Conservation (phyloP, 2,888 invertebrate genomes). For the Mylabris sibirica region DNA sequence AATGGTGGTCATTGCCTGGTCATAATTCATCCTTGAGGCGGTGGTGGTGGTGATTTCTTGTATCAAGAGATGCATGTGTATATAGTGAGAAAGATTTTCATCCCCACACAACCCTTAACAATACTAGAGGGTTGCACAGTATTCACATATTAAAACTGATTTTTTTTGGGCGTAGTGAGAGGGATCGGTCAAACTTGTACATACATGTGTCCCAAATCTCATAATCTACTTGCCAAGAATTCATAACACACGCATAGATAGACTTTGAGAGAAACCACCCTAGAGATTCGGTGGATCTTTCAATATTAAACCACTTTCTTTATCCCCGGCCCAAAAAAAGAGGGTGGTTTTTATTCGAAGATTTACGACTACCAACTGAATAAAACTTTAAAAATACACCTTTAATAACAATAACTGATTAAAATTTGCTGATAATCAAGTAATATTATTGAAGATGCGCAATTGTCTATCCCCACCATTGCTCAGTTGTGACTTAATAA, state of each 20-base stretch:
- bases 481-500: no score
- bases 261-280: not conserved
- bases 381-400: no score
- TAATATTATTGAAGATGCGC: no score
- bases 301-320: not conserved
- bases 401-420: no score
- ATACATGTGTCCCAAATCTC: not conserved
- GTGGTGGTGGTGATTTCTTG: slow-evolving; percentile 3
- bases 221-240: slow-evolving; percentile 6
- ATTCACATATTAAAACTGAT: not conserved
- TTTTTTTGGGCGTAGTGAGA: not conserved
- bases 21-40: slow-evolving; percentile 10
- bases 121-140: not conserved
- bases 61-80: not conserved
- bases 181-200: not conserved
- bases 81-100: not conserved
- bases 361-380: no score
- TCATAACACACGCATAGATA: not conserved
- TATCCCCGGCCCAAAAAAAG: no score
- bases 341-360: no score
- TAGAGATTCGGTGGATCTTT: not conserved
- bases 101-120: not conserved
- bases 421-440: no score
- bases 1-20: slow-evolving; percentile 10
- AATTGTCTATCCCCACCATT: no score